Evolutionary conservation across 2,888 invertebrate genomes (phyloP), one percentile per base, ranked within the genome.

Genomic region (Mesorhabditis belari): DNA sequence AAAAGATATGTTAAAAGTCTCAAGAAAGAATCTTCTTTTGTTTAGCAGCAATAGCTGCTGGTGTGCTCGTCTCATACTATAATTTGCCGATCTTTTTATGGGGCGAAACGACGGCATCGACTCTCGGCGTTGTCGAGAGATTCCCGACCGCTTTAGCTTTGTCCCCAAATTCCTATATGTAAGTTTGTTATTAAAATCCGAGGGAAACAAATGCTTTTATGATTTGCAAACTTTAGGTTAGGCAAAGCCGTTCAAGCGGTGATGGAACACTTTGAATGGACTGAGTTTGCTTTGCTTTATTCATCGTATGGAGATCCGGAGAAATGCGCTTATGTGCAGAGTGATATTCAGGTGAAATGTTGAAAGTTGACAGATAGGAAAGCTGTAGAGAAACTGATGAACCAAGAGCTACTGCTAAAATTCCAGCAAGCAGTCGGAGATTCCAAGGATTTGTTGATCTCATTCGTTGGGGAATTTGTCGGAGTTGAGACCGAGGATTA

Each of bases 201-300:
- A n/a, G n/a, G n/a, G n/a, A n/a, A n/a, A n/a, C n/a, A n/a, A n/a
- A n/a, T n/a, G n/a, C n/a, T n/a, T n/a, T n/a, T n/a, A n/a, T n/a
- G n/a, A n/a, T n/a, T n/a, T n/a, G n/a, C 12, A 35, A 35, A 27
- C 21, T 64, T 55, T 53, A 71, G 73, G 5, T 58, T 74, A 2
- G 73, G 71, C 3, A 62, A 65, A 28, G 73, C 71, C 4, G 58
- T 74, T 23, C 61, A 60, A 24, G 67, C 67, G 54, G 58, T 71
- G 4, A 69, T 74, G 69, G 50, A 44, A 12, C 66, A 69, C 29
- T 70, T 69, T 35, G 67, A 54, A 5, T 74, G 73, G 73, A 62
- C 64, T 9, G 67, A 70, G 17, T 68, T 74, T 21, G 73, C 71
- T n/a, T 65, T 71, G n/a, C 61, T 74, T 49, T 74, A 67, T 55